Evolutionary conservation across 2,888 invertebrate genomes (phyloP).

Genomic region (Tetragnatha montana): DNA sequence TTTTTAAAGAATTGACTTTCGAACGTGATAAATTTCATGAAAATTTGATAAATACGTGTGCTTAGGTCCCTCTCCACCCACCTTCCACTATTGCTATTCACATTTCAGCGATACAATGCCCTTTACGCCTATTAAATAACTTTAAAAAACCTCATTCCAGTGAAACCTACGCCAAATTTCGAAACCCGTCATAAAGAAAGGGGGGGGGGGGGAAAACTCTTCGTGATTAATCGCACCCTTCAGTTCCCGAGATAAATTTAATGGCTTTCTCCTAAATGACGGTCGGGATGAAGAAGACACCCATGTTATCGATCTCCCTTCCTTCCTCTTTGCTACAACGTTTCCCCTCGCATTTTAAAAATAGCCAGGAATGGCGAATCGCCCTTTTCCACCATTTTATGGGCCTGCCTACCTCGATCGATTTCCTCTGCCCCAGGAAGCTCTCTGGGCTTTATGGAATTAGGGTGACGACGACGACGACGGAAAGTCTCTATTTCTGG

Average conservation of each 20-base stretch:
- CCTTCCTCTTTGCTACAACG: slow-evolving; percentile 10
- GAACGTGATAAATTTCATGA: too few relatives aligned
- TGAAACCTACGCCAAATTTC: neutral
- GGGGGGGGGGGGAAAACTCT: neutral
- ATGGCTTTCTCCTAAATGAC: neutral
- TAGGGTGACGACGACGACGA: neutral
- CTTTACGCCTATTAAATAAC: too few relatives aligned
- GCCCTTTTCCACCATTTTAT: slow-evolving; percentile 7
- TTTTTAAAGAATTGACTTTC: too few relatives aligned
- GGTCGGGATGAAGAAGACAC: slow-evolving; percentile 2
- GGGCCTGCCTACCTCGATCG: neutral
- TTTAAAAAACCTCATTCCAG: too few relatives aligned
- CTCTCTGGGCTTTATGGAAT: neutral
- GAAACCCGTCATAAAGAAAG: neutral
- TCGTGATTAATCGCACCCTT: neutral
- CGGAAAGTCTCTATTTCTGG: neutral
- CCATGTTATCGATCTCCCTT: slow-evolving; percentile 1
- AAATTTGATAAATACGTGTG: too few relatives aligned
- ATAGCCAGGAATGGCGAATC: slow-evolving; percentile 38
- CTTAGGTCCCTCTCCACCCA: too few relatives aligned
- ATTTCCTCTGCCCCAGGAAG: slow-evolving; percentile 12
- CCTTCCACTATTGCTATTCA: too few relatives aligned
- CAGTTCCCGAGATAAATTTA: neutral
- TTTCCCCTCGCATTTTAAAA: slow-evolving; percentile 28
- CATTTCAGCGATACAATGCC: too few relatives aligned